These are phyloP conservation scores for Coecobrya sp. DNA, from an alignment of 2,888 invertebrate genomes.

Conservation along the genomic window DNA sequence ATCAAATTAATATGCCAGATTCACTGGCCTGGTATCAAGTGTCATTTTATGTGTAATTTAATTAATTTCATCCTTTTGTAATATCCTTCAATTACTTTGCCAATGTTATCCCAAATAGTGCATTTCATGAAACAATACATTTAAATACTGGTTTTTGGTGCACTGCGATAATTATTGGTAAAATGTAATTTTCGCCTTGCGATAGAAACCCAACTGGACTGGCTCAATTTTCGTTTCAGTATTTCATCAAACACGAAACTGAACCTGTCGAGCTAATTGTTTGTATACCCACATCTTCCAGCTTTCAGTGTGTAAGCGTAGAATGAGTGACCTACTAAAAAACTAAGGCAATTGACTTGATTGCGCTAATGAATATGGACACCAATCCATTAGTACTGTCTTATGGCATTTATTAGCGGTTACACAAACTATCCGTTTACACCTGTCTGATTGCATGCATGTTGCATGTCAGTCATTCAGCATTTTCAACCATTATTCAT, in stretches of 20 bases:
- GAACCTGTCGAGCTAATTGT: not conserved
- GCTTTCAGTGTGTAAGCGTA: not conserved
- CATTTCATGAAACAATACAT: too few species aligned
- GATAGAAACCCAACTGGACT: not conserved
- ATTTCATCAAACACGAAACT: not conserved
- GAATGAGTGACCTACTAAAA: slow-evolving; percentile 27
- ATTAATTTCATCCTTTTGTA: not conserved
- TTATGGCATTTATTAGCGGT: not conserved
- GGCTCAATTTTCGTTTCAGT: not conserved
- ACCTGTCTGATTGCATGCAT: slow-evolving; percentile 19
- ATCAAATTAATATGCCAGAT: not conserved
- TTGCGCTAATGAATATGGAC: slow-evolving; percentile 12
- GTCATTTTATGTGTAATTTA: not conserved
- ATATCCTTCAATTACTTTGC: too few species aligned
- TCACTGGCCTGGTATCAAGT: not conserved
- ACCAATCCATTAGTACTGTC: not conserved
- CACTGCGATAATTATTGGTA: too few species aligned
- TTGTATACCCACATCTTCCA: not conserved
- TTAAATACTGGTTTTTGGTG: too few species aligned
- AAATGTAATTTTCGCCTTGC: too few species aligned
- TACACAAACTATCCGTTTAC: slow-evolving; percentile 3
- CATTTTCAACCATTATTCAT: not conserved
- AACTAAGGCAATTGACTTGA: not conserved
- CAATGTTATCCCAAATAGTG: too few species aligned
- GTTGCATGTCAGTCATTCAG: slow-evolving; percentile 14